phyloP scores from a whole-genome alignment of 1,140 invertebrate genomes.

The Platorchestia sp. region DNA sequence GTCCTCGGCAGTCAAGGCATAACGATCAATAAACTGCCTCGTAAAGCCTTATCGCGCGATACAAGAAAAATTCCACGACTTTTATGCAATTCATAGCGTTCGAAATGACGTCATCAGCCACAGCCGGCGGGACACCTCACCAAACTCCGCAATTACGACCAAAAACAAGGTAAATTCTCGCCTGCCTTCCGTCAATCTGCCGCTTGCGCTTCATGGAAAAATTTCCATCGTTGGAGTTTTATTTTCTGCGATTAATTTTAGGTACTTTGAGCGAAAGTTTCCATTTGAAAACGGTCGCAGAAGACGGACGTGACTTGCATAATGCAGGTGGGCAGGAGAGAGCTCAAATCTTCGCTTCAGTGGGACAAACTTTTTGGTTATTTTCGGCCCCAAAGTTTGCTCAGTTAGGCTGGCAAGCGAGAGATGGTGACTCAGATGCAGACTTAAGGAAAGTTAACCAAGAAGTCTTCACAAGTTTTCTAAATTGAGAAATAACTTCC shows the following conservation, averaged over 20 bases:
- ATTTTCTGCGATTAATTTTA: neutral
- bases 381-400: neutral
- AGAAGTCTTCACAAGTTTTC: neutral
- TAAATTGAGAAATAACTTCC: neutral
- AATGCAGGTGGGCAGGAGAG: neutral
- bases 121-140: neutral
- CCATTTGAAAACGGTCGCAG: neutral
- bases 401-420: neutral
- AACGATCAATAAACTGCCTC: constrained; percentile 2
- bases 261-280: neutral
- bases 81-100: neutral
- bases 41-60: constrained; percentile 24
- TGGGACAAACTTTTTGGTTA: neutral
- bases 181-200: neutral
- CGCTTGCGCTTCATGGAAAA: neutral
- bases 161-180: neutral
- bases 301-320: neutral
- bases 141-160: neutral
- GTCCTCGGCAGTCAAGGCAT: neutral
- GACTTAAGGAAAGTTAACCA: neutral
- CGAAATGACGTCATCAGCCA: neutral
- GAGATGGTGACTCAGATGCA: neutral
- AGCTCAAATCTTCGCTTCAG: neutral
- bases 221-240: neutral
- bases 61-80: neutral